A percentile compares a stretch with the other conserved stretches of the same genome.
Conservation (phyloP, 2,888 invertebrate species). For the Cerastis rubricosa region DNA sequence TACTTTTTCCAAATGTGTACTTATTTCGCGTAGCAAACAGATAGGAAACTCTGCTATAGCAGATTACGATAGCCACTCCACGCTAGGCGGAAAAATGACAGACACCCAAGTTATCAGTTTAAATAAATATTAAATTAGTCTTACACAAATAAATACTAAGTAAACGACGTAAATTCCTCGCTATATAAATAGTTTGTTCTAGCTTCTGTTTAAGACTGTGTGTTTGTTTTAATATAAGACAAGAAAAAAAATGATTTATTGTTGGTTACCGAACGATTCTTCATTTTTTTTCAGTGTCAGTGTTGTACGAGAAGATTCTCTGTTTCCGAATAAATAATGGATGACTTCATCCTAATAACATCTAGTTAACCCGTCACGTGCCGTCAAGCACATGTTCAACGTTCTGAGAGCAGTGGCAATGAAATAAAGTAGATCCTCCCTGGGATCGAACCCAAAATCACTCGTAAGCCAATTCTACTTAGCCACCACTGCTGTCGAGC, state of each 20-base stretch:
- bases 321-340: neutral
- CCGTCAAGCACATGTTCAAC: neutral
- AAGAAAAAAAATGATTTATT: slow-evolving; percentile 52
- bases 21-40: neutral
- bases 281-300: neutral
- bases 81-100: slow-evolving; percentile 13
- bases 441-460: neutral
- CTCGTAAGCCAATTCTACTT: neutral
- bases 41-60: too few species aligned
- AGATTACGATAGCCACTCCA: neutral
- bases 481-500: too few species aligned
- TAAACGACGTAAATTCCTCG: slow-evolving; percentile 35
- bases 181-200: slow-evolving; percentile 38
- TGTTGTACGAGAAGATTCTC: neutral
- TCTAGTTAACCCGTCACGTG: neutral
- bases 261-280: neutral
- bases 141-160: slow-evolving; percentile 28
- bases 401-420: neutral
- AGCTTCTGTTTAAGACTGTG: slow-evolving; percentile 42
- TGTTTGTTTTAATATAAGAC: slow-evolving; percentile 24
- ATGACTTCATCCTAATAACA: neutral
- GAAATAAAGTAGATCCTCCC: neutral
- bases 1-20: neutral
- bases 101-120: neutral
- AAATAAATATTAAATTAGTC: slow-evolving; percentile 11